Evolutionary conservation across 2,888 invertebrate genomes (phyloP).

Genomic region (Acleris cristana): DNA sequence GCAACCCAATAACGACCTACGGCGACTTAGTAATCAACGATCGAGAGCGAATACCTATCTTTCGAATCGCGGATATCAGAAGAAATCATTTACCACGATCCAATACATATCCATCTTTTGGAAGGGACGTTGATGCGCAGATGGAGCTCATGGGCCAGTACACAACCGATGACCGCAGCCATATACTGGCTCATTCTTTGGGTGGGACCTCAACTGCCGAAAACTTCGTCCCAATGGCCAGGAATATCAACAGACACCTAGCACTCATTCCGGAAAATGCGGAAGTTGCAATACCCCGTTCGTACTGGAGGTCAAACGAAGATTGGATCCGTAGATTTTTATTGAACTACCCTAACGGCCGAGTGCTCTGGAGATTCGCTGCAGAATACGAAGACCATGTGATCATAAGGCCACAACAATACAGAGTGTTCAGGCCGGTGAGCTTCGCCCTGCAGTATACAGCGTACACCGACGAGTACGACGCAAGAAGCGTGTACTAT

Average conservation of each 20-base stretch:
- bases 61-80: background rate
- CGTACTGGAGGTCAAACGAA: background rate
- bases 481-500: background rate
- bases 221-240: background rate
- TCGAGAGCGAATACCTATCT: background rate
- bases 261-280: background rate
- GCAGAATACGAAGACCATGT: background rate
- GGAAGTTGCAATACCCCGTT: background rate
- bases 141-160: background rate
- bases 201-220: background rate
- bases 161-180: background rate
- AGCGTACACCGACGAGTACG: constrained; percentile 37
- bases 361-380: background rate
- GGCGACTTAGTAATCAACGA: background rate
- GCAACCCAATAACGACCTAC: too few species aligned
- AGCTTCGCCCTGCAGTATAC: background rate
- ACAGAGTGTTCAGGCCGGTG: background rate
- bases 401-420: background rate
- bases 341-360: background rate
- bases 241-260: background rate
- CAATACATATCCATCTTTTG: background rate
- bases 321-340: background rate
- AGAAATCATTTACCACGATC: background rate
- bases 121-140: background rate
- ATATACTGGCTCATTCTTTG: background rate